A percentile compares a stretch with the other conserved stretches of the same genome.
These are phyloP conservation scores for Mimas tiliae DNA, from an alignment of 2,888 invertebrate genomes.

Conservation along the genomic window DNA sequence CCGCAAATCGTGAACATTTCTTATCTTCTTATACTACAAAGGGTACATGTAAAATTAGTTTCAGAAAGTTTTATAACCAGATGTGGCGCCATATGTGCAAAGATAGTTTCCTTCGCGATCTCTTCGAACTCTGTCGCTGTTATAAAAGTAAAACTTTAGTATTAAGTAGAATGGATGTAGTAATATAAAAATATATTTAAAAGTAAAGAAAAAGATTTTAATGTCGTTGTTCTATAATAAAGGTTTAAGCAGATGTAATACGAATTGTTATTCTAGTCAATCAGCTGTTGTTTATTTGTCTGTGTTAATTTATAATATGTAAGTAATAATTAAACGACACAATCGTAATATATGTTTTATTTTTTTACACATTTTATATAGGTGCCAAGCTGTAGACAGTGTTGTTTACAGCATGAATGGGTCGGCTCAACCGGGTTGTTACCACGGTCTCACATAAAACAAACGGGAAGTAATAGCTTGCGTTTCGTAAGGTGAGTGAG, in stretches of 20 bases:
- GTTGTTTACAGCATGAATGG: too few relatives aligned
- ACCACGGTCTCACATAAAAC: too few relatives aligned
- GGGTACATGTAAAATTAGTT: background rate
- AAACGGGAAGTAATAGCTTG: too few relatives aligned
- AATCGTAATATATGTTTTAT: constrained; percentile 11
- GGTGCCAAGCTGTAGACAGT: too few relatives aligned
- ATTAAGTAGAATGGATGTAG: constrained; percentile 33
- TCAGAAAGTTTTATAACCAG: constrained; percentile 11
- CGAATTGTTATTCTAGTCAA: constrained; percentile 80
- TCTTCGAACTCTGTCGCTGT: background rate
- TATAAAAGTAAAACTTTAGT: constrained; percentile 39
- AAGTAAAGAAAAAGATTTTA: constrained; percentile 52
- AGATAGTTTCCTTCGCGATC: background rate
- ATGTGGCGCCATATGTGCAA: constrained; percentile 8
- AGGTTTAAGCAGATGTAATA: constrained; percentile 63
- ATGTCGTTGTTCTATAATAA: constrained; percentile 72
- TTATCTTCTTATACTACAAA: background rate
- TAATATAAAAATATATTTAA: constrained; percentile 32
- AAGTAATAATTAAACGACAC: constrained; percentile 36
- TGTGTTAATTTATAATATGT: constrained; percentile 63
- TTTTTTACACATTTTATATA: background rate
- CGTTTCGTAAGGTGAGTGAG: too few relatives aligned
- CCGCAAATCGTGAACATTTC: background rate
- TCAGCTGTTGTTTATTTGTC: constrained; percentile 68
- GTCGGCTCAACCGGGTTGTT: too few relatives aligned